Percentiles rank a stretch among this genome's conserved stretches.
Conservation (phyloP, 2,888 invertebrate species). For the Clunio marinus region DNA sequence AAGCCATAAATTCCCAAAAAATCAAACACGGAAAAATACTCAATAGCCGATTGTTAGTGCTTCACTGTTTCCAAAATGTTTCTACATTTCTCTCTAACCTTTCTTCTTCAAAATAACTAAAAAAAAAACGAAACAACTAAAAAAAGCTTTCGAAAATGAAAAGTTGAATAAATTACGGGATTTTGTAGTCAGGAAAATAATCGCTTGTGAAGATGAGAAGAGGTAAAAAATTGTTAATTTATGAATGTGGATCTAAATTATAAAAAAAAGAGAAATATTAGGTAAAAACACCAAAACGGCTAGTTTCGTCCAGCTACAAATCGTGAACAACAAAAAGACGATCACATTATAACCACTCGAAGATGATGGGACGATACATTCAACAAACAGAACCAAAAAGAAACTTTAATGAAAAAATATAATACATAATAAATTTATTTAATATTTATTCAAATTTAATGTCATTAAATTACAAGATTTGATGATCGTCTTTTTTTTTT, state of each 20-base stretch:
- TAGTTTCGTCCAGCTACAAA: not conserved
- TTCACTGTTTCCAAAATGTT: constrained; percentile 30
- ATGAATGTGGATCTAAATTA: constrained; percentile 35
- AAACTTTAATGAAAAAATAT: constrained; percentile 34
- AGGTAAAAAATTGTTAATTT: constrained; percentile 31
- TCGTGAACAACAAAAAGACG: not conserved
- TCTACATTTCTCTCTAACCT: no score
- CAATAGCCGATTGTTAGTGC: constrained; percentile 37
- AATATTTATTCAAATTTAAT: constrained; percentile 35
- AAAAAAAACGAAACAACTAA: no score
- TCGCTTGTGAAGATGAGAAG: not conserved
- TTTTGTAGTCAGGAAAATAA: constrained; percentile 21
- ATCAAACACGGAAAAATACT: constrained; percentile 22
- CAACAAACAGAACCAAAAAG: constrained; percentile 10
- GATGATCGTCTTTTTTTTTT: constrained; percentile 11
- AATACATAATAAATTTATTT: constrained; percentile 38
- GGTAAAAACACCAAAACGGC: constrained; percentile 17
- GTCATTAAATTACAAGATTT: constrained; percentile 30
- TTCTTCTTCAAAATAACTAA: constrained; percentile 10
- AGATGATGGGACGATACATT: not conserved
- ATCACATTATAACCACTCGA: not conserved
- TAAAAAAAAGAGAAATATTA: not conserved
- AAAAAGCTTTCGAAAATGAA: constrained; percentile 8
- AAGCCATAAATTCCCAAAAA: constrained; percentile 28
- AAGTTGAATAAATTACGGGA: constrained; percentile 35